Evolutionary conservation across 2,113 vertebrate species (phyloP), one percentile per base, ranked within the genome.

Genomic region (Trematocara nigrifrons): DNA sequence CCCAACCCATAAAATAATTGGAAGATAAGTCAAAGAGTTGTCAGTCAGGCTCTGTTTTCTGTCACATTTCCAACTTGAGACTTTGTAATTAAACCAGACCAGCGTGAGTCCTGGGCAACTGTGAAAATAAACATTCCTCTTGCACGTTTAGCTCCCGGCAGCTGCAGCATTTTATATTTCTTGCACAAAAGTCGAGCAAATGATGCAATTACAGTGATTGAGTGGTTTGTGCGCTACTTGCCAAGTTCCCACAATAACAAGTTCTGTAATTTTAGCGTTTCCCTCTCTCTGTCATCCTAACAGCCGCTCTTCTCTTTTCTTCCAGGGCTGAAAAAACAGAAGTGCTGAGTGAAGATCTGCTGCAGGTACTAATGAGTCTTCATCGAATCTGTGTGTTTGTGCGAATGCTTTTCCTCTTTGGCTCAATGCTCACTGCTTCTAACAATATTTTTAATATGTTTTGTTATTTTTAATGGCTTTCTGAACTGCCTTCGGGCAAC

Each of bases 261-360:
- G 33, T 90, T 87, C 20, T 87, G 22, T 78, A 61, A 86, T 51
- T 56, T 76, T 11, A 80, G 5, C n/a, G 10, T 54, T 49, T 76
- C 42, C 22, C 9, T 79, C 40, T 74, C 40, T 22, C 64, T 13
- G 29, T 61, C 45, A 74, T 15, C 4, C 79, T 93, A 66, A 90
- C 69, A 38, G 47, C 20, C 29, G 69, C 20, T 71, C 18, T 54
- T 76, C 29, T 90, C n/a, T 83, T 84, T 35, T 87, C 51, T 89
- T 92, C 8, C 89, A 96, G 95, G 61, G 95, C 95, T 85, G 95
- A 96, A 86, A 96, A 96, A 91, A 96, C 95, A 20, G 95, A 96
- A 92, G 95, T 96, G 12, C 82, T 96, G 81, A 95, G 94, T 85
- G 95, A 96, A 18, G 95, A 96, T 79, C 92, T 96, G 20, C 89